A percentile compares a stretch with the other conserved stretches of the same genome.
Conservation (phyloP, 2,888 invertebrate genomes). For the Aromia moschata region DNA sequence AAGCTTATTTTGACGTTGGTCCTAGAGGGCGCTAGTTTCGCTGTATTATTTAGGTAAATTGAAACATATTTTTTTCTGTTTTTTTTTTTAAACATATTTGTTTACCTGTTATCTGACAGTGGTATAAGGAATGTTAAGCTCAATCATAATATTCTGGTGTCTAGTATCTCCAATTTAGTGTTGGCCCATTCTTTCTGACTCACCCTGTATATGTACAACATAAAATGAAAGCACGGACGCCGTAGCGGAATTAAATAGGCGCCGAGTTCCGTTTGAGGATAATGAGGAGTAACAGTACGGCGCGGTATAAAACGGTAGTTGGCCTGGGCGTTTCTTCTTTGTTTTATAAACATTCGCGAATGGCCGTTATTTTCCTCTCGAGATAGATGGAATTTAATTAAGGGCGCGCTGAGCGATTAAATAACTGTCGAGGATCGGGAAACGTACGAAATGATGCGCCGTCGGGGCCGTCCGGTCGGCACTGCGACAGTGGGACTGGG, state of each 20-base stretch:
- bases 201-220: no score
- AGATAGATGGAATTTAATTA: conserved; percentile 23
- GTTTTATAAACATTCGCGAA: conserved; percentile 22
- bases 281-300: conserved; percentile 12
- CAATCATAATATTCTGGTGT: no score
- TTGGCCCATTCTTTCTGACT: no score
- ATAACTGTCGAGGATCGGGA: conserved; percentile 12
- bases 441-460: conserved; percentile 13
- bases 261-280: conserved; percentile 16
- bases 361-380: conserved; percentile 17
- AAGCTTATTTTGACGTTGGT: no score
- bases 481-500: neutral
- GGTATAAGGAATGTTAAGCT: no score
- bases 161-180: no score
- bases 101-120: no score
- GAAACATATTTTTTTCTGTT: no score
- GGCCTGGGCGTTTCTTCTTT: conserved; percentile 12
- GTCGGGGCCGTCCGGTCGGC: conserved; percentile 4
- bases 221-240: neutral
- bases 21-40: no score
- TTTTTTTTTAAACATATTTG: no score
- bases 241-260: conserved; percentile 13
- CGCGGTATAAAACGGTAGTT: conserved; percentile 19
- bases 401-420: conserved; percentile 14
- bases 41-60: no score